Conservation (phyloP, 1,140 invertebrate species). For the Polypedilum vanderplanki region DNA sequence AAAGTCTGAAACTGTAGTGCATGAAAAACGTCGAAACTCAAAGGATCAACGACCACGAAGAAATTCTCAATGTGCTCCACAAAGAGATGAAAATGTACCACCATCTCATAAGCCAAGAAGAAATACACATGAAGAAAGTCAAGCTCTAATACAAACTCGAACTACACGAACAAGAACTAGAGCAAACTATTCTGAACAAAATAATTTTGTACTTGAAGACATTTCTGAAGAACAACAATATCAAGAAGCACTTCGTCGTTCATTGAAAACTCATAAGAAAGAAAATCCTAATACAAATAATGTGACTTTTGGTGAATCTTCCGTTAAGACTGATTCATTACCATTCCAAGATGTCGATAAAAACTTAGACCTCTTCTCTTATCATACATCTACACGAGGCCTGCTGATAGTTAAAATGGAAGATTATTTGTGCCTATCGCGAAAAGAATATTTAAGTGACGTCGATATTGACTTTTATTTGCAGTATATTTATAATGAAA, state of each 20-base stretch:
- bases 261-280: neutral
- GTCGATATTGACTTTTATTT: constrained; percentile 6
- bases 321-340: neutral
- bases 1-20: too few species aligned
- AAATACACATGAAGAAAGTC: too few species aligned
- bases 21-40: too few species aligned
- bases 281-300: neutral
- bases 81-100: too few species aligned
- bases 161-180: too few species aligned
- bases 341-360: neutral
- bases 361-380: neutral
- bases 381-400: neutral
- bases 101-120: too few species aligned
- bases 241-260: neutral
- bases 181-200: too few species aligned
- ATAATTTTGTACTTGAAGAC: neutral
- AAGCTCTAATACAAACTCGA: too few species aligned
- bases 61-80: too few species aligned
- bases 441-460: neutral
- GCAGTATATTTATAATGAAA: neutral
- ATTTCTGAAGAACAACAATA: neutral
- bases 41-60: too few species aligned
- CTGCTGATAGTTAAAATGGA: neutral
- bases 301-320: neutral
- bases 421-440: neutral